Conservation (phyloP, 2,113 vertebrate genomes). For the Cricetomys ansorgei region DNA sequence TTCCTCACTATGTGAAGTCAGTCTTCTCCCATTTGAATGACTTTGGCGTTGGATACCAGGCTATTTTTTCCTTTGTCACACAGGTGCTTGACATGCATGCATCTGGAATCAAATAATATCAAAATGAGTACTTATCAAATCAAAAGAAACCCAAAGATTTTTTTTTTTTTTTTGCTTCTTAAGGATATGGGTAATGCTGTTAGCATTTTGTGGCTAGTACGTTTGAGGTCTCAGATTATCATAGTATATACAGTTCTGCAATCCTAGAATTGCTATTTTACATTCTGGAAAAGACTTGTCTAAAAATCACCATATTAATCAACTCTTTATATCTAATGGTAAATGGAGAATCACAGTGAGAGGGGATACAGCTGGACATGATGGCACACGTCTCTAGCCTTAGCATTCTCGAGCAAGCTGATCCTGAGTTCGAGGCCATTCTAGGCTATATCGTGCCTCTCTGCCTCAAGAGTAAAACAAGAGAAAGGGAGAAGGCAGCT, state of each 20-base stretch:
- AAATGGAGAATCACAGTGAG: conserved; percentile 6
- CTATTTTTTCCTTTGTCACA: conserved; percentile 1
- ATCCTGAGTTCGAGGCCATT: background rate
- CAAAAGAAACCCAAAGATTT: background rate
- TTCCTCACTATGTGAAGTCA: background rate
- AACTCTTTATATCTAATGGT: background rate
- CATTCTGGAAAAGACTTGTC: background rate
- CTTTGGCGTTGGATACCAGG: background rate
- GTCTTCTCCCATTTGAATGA: background rate
- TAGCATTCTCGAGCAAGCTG: background rate
- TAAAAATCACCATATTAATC: background rate
- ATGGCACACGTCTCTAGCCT: too few species aligned
- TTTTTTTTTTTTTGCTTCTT: background rate
- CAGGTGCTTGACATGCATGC: background rate
- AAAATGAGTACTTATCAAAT: conserved; percentile 38
- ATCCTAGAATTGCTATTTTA: conserved; percentile 35
- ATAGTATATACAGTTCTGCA: background rate
- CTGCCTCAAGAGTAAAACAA: background rate
- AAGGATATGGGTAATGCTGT: background rate
- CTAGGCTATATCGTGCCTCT: background rate
- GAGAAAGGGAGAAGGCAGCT: background rate
- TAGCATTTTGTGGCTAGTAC: background rate
- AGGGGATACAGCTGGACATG: background rate
- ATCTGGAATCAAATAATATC: background rate
- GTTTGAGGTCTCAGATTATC: background rate